Percentiles rank a stretch among this genome's conserved stretches.
Evolutionary conservation across 2,888 invertebrate genomes (phyloP).

Genomic region (Diloba caeruleocephala): DNA sequence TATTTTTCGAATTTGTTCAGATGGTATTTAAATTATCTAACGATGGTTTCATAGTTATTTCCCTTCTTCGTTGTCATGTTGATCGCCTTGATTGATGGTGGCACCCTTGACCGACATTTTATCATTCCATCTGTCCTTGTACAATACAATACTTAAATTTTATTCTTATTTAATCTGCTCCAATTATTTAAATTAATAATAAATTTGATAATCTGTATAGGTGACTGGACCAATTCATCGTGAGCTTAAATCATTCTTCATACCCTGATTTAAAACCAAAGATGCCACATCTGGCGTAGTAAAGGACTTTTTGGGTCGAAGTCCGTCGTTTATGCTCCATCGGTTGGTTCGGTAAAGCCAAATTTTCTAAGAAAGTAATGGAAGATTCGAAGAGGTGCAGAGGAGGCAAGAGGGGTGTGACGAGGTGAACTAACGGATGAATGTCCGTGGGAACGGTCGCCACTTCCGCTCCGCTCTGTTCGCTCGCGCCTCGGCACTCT

Average conservation of each 20-base stretch:
- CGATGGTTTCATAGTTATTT: constrained; percentile 32
- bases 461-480: constrained; percentile 83
- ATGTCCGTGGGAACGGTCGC: constrained; percentile 88
- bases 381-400: constrained; percentile 42
- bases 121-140: constrained; percentile 38
- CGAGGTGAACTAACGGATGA: constrained; percentile 87
- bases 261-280: constrained; percentile 9
- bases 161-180: constrained; percentile 22
- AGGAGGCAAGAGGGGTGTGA: constrained; percentile 53
- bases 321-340: constrained; percentile 19
- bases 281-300: constrained; percentile 3
- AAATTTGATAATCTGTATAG: constrained; percentile 27
- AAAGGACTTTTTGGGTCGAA: constrained; percentile 5
- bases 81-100: constrained; percentile 45
- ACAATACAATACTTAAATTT: constrained; percentile 33
- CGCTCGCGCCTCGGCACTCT: constrained; percentile 79
- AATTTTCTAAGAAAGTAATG: constrained; percentile 46
- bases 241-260: constrained; percentile 1
- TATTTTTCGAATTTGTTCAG: constrained; percentile 17
- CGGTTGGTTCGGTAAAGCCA: constrained; percentile 21
- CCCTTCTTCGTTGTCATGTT: constrained; percentile 44
- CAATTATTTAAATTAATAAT: constrained; percentile 41
- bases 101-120: constrained; percentile 50
- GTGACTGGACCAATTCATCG: constrained; percentile 21
- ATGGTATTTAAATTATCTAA: constrained; percentile 39